A percentile compares a stretch with the other conserved stretches of the same genome.
Evolutionary conservation across 2,797 vertebrate species (phyloP).

Genomic region (Pygocentrus nattereri): DNA sequence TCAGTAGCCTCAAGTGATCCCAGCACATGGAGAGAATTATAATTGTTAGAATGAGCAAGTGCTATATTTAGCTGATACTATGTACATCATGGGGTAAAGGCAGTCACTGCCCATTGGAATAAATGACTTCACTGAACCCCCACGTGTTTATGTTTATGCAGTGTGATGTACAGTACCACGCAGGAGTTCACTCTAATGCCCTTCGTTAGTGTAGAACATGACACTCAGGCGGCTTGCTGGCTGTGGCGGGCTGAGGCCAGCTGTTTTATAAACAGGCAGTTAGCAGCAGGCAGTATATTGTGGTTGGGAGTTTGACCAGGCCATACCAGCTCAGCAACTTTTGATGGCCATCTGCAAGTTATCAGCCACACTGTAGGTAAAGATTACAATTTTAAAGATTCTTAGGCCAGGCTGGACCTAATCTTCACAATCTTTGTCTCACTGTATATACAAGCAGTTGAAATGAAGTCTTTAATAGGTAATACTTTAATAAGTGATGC

Average conservation of each 20-base stretch:
- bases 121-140: conserved; percentile 30
- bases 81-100: conserved; percentile 8
- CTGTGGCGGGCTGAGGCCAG: conserved; percentile 26
- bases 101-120: conserved; percentile 37
- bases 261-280: conserved; percentile 49
- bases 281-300: conserved; percentile 20
- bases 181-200: conserved; percentile 21
- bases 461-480: background rate
- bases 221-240: background rate
- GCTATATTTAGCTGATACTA: conserved; percentile 32
- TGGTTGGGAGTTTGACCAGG: conserved; percentile 13
- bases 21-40: conserved; percentile 61
- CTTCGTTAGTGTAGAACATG: conserved; percentile 39
- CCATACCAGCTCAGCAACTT: conserved; percentile 31
- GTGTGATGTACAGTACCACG: conserved; percentile 18
- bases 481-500: background rate
- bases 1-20: conserved; percentile 58
- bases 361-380: background rate
- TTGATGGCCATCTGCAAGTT: conserved; percentile 17
- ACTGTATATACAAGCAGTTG: background rate
- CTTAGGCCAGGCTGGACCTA: background rate
- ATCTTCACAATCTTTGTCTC: background rate
- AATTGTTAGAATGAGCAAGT: conserved; percentile 59
- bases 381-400: background rate
- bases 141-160: conserved; percentile 25